Percentiles rank a stretch among this genome's conserved stretches.
Evolutionary conservation across 2,797 vertebrate species (phyloP).

Genomic region (Huso huso): DNA sequence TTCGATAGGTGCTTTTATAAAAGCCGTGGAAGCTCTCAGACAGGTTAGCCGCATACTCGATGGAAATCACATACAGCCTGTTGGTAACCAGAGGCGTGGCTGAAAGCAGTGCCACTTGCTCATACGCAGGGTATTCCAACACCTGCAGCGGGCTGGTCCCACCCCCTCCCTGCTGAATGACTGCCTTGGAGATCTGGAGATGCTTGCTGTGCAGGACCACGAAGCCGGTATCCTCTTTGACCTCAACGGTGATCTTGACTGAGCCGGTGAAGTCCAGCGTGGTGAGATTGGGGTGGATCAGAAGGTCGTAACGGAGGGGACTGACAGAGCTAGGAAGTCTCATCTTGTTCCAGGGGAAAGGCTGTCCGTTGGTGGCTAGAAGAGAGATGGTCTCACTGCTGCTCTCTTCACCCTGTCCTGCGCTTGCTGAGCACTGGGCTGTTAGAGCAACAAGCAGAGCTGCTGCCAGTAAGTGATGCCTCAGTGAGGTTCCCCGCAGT

Average conservation of each 20-base stretch:
- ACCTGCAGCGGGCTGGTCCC: constrained; percentile 39
- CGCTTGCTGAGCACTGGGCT: constrained; percentile 3
- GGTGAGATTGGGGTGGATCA: constrained; percentile 80
- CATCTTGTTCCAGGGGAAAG: constrained; percentile 73
- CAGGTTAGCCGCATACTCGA: constrained; percentile 68
- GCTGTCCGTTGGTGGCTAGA: constrained; percentile 42
- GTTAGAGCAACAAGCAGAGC: constrained; percentile 21
- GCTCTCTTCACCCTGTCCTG: neutral
- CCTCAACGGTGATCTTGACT: constrained; percentile 56
- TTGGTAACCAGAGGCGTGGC: constrained; percentile 47
- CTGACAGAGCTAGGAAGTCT: constrained; percentile 63
- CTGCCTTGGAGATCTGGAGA: constrained; percentile 51
- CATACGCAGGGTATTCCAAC: constrained; percentile 57
- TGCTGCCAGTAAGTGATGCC: constrained; percentile 28
- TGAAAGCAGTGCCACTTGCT: constrained; percentile 70
- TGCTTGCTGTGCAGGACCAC: constrained; percentile 72
- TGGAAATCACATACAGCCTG: constrained; percentile 52
- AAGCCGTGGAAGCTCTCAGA: constrained; percentile 78
- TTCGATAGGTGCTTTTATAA: constrained; percentile 82
- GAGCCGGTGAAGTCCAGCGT: constrained; percentile 63
- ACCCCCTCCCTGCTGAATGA: constrained; percentile 40
- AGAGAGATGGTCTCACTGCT: constrained; percentile 22
- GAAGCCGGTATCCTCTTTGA: constrained; percentile 47
- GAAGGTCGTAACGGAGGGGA: constrained; percentile 72
- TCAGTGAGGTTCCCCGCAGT: constrained; percentile 34